These are phyloP conservation scores for Diaperis boleti DNA, from an alignment of 2,888 invertebrate species.

Conservation along the genomic window DNA sequence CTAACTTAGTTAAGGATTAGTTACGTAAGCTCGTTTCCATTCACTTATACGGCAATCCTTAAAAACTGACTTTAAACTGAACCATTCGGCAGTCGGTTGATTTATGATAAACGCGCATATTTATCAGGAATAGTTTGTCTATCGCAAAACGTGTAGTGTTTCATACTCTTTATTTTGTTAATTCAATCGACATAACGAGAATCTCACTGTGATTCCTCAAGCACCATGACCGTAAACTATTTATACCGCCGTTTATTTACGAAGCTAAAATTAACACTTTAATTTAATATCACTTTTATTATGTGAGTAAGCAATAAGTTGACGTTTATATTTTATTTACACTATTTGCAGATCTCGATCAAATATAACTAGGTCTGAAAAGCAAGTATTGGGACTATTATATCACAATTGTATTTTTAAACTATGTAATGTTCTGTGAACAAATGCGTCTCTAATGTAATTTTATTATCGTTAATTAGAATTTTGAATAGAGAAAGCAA, in stretches of 20 bases:
- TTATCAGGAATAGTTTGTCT: slow-evolving; percentile 37
- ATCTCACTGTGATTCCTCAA: not conserved
- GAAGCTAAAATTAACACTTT: no score
- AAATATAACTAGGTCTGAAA: slow-evolving; percentile 5
- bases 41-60: slow-evolving; percentile 56
- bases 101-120: slow-evolving; percentile 29
- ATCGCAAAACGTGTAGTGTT: slow-evolving; percentile 35
- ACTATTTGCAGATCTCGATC: slow-evolving; percentile 1
- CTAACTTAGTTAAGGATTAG: slow-evolving; percentile 59
- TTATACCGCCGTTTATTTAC: no score
- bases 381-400: not conserved
- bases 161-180: slow-evolving; percentile 32
- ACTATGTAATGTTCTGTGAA: slow-evolving; percentile 3
- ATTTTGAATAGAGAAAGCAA: slow-evolving; percentile 4
- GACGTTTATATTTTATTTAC: slow-evolving; percentile 1
- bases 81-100: slow-evolving; percentile 8
- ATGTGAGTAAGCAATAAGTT: slow-evolving; percentile 32
- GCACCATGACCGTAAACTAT: slow-evolving; percentile 15
- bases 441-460: slow-evolving; percentile 11
- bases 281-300: slow-evolving; percentile 13
- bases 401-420: slow-evolving; percentile 9
- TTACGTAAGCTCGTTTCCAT: slow-evolving; percentile 57
- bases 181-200: slow-evolving; percentile 5
- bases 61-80: slow-evolving; percentile 12
- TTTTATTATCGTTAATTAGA: slow-evolving; percentile 8